Evolutionary conservation across 2,113 vertebrate genomes (phyloP).

Genomic region (Psettodes erumei): DNA sequence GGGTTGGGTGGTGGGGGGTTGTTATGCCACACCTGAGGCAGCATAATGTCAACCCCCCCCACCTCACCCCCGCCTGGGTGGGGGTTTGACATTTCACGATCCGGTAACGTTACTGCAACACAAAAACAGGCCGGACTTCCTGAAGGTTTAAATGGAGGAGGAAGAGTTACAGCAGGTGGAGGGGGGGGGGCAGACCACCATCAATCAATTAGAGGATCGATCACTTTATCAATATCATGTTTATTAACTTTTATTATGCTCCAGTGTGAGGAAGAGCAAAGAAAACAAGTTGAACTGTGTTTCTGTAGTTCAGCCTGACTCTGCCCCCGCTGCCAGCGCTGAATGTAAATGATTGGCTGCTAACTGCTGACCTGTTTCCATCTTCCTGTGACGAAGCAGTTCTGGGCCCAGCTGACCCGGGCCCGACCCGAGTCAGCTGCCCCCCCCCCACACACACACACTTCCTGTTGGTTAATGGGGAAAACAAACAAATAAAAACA

Average conservation of each 20-base stretch:
- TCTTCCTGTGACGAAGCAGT: no score
- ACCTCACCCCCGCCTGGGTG: constrained; percentile 21
- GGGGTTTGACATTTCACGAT: constrained; percentile 67
- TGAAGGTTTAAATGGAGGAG: constrained; percentile 15
- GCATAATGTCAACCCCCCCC: constrained; percentile 49
- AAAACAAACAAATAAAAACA: no score
- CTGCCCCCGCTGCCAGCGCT: constrained; percentile 5
- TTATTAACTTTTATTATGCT: background rate
- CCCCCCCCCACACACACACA: no score
- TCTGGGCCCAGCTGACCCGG: no score
- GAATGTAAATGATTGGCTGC: constrained; percentile 29
- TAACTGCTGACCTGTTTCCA: constrained; percentile 24
- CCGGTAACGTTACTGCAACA: constrained; percentile 44
- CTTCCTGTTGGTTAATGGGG: no score
- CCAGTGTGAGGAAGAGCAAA: background rate
- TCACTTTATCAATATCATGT: background rate
- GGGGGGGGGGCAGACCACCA: background rate
- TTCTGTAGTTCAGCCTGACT: background rate
- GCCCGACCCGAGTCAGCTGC: no score
- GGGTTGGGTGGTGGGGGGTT: no score
- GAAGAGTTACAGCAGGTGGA: background rate
- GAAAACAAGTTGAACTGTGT: background rate
- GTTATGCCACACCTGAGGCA: no score
- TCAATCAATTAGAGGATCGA: background rate
- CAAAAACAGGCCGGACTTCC: no score